phyloP scores from a whole-genome alignment of 2,797 vertebrate species.

The Acestrorhynchus altus region DNA sequence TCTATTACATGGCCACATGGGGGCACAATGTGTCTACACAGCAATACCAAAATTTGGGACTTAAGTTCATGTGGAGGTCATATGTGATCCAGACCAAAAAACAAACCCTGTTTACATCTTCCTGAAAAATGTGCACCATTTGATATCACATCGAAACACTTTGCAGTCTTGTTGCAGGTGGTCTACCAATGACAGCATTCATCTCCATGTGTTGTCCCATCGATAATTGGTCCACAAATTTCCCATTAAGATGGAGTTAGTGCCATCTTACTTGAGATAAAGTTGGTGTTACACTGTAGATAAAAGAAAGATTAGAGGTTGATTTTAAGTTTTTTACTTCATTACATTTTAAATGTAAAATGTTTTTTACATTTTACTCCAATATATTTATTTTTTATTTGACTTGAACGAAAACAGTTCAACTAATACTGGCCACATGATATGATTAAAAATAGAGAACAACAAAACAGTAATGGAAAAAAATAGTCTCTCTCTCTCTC shows the following conservation, averaged over 20 bases:
- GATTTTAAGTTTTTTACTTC: background rate
- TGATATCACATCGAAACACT: background rate
- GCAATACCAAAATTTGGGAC: background rate
- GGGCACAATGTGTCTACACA: background rate
- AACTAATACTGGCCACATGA: background rate
- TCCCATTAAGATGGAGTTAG: background rate
- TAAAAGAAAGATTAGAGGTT: background rate
- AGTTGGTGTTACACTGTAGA: too few relatives aligned
- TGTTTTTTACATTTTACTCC: too few relatives aligned
- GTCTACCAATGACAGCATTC: background rate
- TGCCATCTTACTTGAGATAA: background rate
- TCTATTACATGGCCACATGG: conserved; percentile 5
- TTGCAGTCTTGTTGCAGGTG: background rate
- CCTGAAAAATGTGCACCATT: background rate
- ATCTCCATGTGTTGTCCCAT: too few relatives aligned
- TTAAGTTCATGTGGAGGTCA: conserved; percentile 26
- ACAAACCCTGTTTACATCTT: conserved; percentile 31
- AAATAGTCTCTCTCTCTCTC: background rate
- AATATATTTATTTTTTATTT: background rate
- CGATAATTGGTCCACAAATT: background rate
- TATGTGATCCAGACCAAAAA: background rate
- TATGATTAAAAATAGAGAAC: too few relatives aligned
- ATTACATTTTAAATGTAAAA: too few relatives aligned
- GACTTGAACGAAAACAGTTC: background rate
- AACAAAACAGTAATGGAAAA: background rate